These are phyloP conservation scores for Felis chaus DNA, from an alignment of 2,113 vertebrate genomes.

Conservation along the genomic window DNA sequence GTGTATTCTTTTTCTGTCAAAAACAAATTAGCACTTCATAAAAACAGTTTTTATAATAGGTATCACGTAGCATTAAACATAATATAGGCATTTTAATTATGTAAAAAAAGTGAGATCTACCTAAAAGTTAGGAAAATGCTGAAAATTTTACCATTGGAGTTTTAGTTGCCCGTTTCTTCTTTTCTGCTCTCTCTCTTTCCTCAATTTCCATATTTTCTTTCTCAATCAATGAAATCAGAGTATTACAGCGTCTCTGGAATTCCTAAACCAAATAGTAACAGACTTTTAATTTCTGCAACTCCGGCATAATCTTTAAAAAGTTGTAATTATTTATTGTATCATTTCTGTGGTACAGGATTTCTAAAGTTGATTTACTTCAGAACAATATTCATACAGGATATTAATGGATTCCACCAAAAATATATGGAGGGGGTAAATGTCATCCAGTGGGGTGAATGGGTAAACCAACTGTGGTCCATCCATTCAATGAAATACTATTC, in stretches of 20 bases:
- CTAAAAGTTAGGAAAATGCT: slow-evolving; percentile 81
- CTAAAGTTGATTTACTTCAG: slow-evolving; percentile 40
- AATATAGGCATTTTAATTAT: slow-evolving; percentile 72
- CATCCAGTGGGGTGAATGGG: neutral
- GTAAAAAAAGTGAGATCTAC: slow-evolving; percentile 77
- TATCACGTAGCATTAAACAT: slow-evolving; percentile 68
- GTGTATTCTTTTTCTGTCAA: slow-evolving; percentile 51
- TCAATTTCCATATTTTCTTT: slow-evolving; percentile 96
- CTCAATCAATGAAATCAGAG: slow-evolving; percentile 93
- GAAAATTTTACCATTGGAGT: slow-evolving; percentile 86
- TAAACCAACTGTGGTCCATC: slow-evolving; percentile 11
- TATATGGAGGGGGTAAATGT: neutral
- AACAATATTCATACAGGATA: neutral
- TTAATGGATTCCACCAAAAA: slow-evolving; percentile 10
- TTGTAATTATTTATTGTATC: slow-evolving; percentile 28
- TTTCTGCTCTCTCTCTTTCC: slow-evolving; percentile 93
- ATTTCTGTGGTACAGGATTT: slow-evolving; percentile 24
- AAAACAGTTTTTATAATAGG: slow-evolving; percentile 61
- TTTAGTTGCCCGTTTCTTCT: slow-evolving; percentile 92
- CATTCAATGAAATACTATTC: neutral
- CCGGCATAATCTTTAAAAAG: slow-evolving; percentile 34
- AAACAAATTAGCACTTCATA: slow-evolving; percentile 67
- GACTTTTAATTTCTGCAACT: slow-evolving; percentile 55
- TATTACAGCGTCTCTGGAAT: slow-evolving; percentile 94
- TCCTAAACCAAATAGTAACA: slow-evolving; percentile 84